phyloP scores from a whole-genome alignment of 2,797 vertebrate species.

The Pseudochirops corinnae region DNA sequence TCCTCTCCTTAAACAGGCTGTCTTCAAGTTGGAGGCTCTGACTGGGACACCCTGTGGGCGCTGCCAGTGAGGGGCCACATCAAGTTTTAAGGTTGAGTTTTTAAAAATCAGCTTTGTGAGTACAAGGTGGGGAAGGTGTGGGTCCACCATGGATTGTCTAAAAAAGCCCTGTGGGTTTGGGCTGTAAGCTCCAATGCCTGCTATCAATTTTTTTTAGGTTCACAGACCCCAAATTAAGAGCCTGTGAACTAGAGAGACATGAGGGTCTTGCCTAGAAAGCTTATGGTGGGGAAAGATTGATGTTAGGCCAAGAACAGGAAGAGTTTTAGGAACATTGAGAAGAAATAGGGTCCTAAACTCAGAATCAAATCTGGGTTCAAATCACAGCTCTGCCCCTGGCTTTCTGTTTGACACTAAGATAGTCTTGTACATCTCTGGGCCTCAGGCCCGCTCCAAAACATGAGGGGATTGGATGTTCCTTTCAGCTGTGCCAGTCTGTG shows the following conservation, averaged over 20 bases:
- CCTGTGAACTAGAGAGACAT: background rate
- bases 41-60: background rate
- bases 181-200: background rate
- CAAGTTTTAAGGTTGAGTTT: background rate
- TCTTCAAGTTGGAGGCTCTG: background rate
- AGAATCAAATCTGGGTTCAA: background rate
- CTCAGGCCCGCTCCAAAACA: background rate
- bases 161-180: background rate
- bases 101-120: background rate
- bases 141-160: background rate
- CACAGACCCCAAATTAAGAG: background rate
- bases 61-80: background rate
- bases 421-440: background rate
- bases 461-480: background rate
- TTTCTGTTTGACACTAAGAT: background rate
- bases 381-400: background rate
- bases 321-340: background rate
- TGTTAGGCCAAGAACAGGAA: background rate
- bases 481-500: background rate
- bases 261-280: background rate
- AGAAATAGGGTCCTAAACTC: background rate
- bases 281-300: background rate
- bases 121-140: background rate
- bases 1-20: background rate
- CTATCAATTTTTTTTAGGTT: background rate